These are phyloP conservation scores for Sphaerophoria rueppellii DNA, from an alignment of 2,888 invertebrate genomes.

Conservation along the genomic window DNA sequence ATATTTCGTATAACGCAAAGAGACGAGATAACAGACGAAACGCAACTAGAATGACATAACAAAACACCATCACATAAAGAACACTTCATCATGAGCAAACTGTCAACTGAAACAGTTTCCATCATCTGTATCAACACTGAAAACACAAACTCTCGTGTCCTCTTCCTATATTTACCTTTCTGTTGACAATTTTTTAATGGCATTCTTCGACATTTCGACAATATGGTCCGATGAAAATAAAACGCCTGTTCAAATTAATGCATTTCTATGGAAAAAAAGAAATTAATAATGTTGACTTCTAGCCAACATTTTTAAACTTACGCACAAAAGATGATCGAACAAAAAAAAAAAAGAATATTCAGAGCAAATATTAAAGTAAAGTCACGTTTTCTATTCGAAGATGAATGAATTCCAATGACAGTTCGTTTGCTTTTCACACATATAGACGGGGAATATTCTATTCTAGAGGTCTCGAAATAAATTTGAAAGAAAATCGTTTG, in stretches of 20 bases:
- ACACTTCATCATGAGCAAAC: not conserved
- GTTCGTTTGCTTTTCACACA: slow-evolving; percentile 53
- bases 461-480: not conserved
- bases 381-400: slow-evolving; percentile 57
- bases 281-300: not conserved
- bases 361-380: slow-evolving; percentile 69
- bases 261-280: slow-evolving; percentile 17
- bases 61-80: not conserved
- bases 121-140: slow-evolving; percentile 16
- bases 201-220: slow-evolving; percentile 20
- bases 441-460: slow-evolving; percentile 16
- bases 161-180: not conserved
- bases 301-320: not conserved
- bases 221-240: slow-evolving; percentile 49
- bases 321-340: not conserved
- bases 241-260: slow-evolving; percentile 65
- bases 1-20: too few species aligned
- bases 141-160: not conserved
- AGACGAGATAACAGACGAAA: too few species aligned
- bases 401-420: slow-evolving; percentile 46
- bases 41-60: slow-evolving; percentile 12
- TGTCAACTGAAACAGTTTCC: not conserved
- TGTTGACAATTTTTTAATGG: slow-evolving; percentile 43
- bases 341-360: slow-evolving; percentile 31
- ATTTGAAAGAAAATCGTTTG: slow-evolving; percentile 25